Base-by-base conservation (phyloP, 2,888 invertebrate genomes). In the Chymomyza procnemis region DNA sequence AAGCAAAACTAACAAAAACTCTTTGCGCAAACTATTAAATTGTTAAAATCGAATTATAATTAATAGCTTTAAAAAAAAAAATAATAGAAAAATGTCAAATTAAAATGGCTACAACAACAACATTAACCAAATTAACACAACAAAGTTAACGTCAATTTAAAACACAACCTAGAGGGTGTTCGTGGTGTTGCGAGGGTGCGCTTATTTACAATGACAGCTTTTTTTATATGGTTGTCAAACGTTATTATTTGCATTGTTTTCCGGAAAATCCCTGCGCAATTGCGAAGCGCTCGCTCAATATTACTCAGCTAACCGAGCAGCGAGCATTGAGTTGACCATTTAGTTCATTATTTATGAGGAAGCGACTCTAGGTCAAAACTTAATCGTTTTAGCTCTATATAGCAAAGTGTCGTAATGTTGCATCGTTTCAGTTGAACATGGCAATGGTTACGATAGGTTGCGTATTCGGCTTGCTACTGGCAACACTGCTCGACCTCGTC, bases 11-110 rank as follows among this genome's bases (percentile, higher is more conserved):
- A 54, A 19, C 54, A 54, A 22, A 18, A 54, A 74, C 74, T 74
- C 80, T 81, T 77, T 26, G 6, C 26, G 78, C 30, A 4, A 84
- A 82, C 80, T 67, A 88, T 88, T 88, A 88, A 86, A 77, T 87
- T 88, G 81, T 88, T 88, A 87, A 74, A 86, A 80, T 78, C 79
- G 72, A 85, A 87, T 87, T 74, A 81, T 72, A 73, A 56, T 70
- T 55, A 61, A 60, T 63, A 63, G 65, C 30, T 63, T 61, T 64
- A 57, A 54, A 67, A 48, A 41, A 66, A 63, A 73, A 69, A 56
- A 30, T n/a, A 12, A 5, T 16, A 19, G 71, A 67, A 70, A 66
- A 73, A 65, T 63, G 58, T 30, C 58, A 61, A 69, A 67, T 67
- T 66, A 64, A 61, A 64, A 59, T 73, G 69, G 65, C 65, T 64